These are phyloP conservation scores for Drosophila hamatofila DNA, from an alignment of 2,888 invertebrate species.

Conservation along the genomic window DNA sequence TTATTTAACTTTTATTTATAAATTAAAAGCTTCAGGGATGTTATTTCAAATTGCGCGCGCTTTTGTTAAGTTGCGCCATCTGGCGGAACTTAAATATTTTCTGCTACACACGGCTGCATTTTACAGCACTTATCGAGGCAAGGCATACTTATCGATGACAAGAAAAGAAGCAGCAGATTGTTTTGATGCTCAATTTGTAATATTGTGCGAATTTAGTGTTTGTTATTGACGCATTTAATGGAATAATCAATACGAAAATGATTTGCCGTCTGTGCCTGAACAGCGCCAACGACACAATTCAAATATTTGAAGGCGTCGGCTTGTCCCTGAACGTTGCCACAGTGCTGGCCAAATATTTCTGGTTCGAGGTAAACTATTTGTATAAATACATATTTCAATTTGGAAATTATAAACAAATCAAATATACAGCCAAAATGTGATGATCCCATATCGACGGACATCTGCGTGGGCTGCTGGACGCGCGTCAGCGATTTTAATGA, in stretches of 20 bases:
- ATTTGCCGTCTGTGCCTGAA: conserved; percentile 84
- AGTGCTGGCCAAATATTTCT: conserved; percentile 83
- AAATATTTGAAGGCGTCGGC: conserved; percentile 81
- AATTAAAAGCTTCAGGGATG: neutral
- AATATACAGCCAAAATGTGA: conserved; percentile 65
- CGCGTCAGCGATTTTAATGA: conserved; percentile 76
- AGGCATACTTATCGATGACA: conserved; percentile 9
- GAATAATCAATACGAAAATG: conserved; percentile 65
- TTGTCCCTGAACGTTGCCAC: conserved; percentile 74
- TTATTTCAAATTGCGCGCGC: neutral
- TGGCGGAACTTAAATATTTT: neutral
- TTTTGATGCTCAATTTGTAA: conserved; percentile 41
- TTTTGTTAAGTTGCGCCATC: neutral
- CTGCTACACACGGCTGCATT: neutral
- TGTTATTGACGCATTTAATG: conserved; percentile 34
- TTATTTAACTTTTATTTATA: neutral
- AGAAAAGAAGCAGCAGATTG: conserved; percentile 40
- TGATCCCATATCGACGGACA: conserved; percentile 81
- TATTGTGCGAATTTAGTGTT: conserved; percentile 11
- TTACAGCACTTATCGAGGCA: conserved; percentile 8
- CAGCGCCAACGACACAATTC: conserved; percentile 76
- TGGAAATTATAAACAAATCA: conserved; percentile 2
- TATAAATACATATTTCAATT: neutral
- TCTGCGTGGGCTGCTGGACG: conserved; percentile 82
- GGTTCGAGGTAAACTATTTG: conserved; percentile 81